Base-by-base conservation (phyloP, 2,113 vertebrate genomes). In the Nanorana parkeri region DNA sequence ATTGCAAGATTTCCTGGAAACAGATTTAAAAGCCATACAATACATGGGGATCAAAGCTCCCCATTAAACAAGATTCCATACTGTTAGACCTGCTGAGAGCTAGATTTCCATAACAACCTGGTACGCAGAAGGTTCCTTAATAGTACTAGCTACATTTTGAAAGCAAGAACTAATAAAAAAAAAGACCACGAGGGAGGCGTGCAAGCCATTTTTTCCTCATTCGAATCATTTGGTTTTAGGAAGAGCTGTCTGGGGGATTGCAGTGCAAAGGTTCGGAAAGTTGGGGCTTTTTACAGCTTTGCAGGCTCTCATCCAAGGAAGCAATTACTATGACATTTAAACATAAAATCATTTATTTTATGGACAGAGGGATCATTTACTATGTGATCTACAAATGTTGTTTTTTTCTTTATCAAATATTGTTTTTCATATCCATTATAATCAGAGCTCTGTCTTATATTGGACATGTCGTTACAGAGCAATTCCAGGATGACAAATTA, bases 221-320 rank as follows among this genome's bases (percentile, higher is more conserved):
- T 19, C 20, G 75, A 23, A 64, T 77, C 29, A 51, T 65, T 77
- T 77, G 2, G 17, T 36, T 28, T 78, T 73, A 55, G 64, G 26
- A 66, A 55, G 41, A 52, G 20, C 63, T n/a, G 26, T 24, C 51
- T 78, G 15, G 76, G 24, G 61, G 63, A 66, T 55, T 78, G 54
- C 10, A 54, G 76, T 29, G 76, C 63, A 77, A 77, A 67, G 47
- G 76, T 78, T 78, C 28, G 76, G 61, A 66, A 78, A 66, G 41
- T 66, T 78, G 63, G 63, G 61, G 76, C 47, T 65, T 78, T 65
- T 66, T 78, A 78, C 76, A 78, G 47, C 26, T 13, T 21, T 7
- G 16, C 26, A 54, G 61, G 76, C 76, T 21, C 23, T 2, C 52
- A 68, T 79, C 77, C 77, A 79, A 60, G 52, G 72, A 75, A 75